Percentiles rank a stretch among this genome's conserved stretches.
Conservation (phyloP, 2,797 vertebrate genomes). For the Urosaurus nigricauda region DNA sequence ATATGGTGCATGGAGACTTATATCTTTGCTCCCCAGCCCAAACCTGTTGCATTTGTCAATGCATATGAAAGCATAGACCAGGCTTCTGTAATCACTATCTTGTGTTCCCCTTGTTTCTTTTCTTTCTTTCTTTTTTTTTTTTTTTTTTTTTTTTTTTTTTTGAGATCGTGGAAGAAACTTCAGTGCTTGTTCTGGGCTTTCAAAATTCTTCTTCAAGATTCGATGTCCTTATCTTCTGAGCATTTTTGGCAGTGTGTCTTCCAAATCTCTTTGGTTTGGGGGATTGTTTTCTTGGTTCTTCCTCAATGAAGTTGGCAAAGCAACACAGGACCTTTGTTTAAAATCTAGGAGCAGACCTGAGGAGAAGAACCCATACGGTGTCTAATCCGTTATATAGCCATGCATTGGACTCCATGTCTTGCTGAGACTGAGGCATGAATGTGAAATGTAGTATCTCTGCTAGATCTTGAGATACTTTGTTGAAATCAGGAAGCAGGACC, state of each 20-base stretch:
- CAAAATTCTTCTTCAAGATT: neutral
- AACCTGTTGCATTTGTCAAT: neutral
- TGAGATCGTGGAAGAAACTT: too few species aligned
- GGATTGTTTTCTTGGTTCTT: too few species aligned
- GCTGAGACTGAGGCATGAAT: too few species aligned
- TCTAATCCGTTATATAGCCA: neutral
- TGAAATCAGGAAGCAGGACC: too few species aligned
- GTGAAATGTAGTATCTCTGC: too few species aligned
- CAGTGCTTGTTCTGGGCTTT: neutral
- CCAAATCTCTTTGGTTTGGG: neutral
- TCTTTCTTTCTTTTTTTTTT: too few species aligned
- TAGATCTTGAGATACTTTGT: too few species aligned
- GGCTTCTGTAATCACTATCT: neutral
- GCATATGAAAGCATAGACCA: neutral
- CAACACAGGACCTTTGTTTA: neutral
- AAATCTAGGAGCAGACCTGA: neutral
- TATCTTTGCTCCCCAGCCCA: neutral
- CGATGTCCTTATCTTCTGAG: neutral
- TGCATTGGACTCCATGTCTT: neutral
- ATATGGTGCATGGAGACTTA: neutral
- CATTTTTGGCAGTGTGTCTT: neutral
- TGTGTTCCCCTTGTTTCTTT: neutral
- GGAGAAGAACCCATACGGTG: neutral
- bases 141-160: too few species aligned
- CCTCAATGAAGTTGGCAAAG: neutral